A percentile compares a stretch with the other conserved stretches of the same genome.
Conservation (phyloP, 2,113 vertebrate genomes). For the Phalacrocorax pelagicus region DNA sequence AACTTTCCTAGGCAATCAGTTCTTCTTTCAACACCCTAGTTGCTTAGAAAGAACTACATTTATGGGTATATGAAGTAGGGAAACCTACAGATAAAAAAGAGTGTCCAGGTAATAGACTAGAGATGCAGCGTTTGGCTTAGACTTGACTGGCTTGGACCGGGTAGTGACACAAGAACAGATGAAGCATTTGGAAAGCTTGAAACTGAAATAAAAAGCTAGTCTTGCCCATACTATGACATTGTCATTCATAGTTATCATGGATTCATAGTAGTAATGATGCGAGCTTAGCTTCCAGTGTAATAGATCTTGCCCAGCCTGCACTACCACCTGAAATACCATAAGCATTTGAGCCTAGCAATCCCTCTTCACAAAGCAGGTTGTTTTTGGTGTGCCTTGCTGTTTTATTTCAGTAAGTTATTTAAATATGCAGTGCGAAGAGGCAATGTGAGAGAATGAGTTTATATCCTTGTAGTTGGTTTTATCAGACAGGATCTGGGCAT, state of each 20-base stretch:
- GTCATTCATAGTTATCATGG: background rate
- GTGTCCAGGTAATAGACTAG: background rate
- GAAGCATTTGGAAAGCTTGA: background rate
- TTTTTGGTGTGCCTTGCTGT: background rate
- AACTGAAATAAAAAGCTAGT: background rate
- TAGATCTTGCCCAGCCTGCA: background rate
- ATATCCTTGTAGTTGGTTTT: background rate
- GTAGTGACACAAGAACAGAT: background rate
- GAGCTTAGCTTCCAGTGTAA: background rate
- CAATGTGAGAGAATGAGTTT: background rate
- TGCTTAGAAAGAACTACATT: background rate
- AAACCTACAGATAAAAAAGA: background rate
- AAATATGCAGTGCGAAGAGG: background rate
- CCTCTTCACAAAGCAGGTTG: background rate
- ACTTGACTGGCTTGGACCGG: background rate
- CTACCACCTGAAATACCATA: background rate
- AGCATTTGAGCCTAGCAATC: background rate
- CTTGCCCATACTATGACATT: background rate
- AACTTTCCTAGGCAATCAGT: background rate
- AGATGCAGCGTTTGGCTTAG: background rate
- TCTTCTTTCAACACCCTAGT: background rate
- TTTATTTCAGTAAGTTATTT: slow-evolving; percentile 1
- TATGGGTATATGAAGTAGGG: background rate
- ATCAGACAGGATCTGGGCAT: background rate
- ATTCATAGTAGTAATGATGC: background rate